A percentile compares a stretch with the other conserved stretches of the same genome.
These are phyloP conservation scores for Cheilosia soror DNA, from an alignment of 2,888 invertebrate species.

Conservation along the genomic window DNA sequence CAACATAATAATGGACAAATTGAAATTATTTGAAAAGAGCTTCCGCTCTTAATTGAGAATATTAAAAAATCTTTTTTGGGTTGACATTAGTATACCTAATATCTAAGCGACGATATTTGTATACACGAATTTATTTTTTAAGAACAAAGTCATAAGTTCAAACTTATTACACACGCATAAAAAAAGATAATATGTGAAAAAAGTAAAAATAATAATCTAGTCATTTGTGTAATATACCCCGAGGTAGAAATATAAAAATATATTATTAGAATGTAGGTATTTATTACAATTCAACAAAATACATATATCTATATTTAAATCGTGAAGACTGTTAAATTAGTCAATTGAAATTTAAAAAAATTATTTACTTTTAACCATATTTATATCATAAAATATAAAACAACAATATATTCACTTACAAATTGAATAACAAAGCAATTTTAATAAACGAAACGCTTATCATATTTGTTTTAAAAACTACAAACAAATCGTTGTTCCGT, in stretches of 20 bases:
- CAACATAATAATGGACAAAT: too few species aligned
- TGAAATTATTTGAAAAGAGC: too few species aligned
- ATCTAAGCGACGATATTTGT: conserved; percentile 7
- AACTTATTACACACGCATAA: conserved; percentile 15
- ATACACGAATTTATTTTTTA: conserved; percentile 10
- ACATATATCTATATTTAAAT: conserved; percentile 54
- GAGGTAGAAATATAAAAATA: conserved; percentile 2
- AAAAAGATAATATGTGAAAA: neutral
- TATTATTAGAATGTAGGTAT: conserved; percentile 34
- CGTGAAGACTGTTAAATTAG: conserved; percentile 72
- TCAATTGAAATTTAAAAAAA: conserved; percentile 67
- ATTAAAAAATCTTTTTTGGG: neutral
- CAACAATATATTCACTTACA: conserved; percentile 30
- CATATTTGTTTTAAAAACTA: conserved; percentile 6
- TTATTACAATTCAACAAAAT: conserved; percentile 57
- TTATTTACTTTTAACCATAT: conserved; percentile 57
- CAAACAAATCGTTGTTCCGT: conserved; percentile 8
- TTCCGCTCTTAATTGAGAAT: neutral
- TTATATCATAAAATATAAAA: conserved; percentile 36
- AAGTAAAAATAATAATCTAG: conserved; percentile 39
- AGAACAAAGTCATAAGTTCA: conserved; percentile 32
- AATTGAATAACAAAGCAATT: conserved; percentile 44
- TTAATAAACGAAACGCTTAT: conserved; percentile 23
- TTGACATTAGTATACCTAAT: neutral
- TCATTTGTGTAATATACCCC: conserved; percentile 45